phyloP scores from a whole-genome alignment of 2,888 invertebrate genomes.

The Idaea dimidiata region DNA sequence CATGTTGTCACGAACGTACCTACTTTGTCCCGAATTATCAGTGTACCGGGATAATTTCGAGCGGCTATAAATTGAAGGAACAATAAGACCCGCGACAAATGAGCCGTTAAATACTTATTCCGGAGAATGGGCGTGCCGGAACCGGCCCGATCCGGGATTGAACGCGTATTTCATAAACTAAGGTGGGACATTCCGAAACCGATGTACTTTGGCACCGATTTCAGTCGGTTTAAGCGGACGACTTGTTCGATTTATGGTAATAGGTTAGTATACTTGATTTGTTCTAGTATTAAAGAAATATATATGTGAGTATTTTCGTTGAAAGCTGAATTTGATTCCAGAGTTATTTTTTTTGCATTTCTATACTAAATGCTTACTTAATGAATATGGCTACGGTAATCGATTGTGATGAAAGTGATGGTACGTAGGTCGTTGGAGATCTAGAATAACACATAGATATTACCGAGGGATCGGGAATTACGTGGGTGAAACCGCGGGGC shows the following conservation, averaged over 20 bases:
- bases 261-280: not conserved
- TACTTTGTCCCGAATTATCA: slow-evolving; percentile 9
- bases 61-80: slow-evolving; percentile 26
- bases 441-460: too few relatives aligned
- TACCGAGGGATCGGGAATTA: too few relatives aligned
- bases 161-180: not conserved
- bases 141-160: not conserved
- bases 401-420: too few relatives aligned
- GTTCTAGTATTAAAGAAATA: not conserved
- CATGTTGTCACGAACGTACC: not conserved
- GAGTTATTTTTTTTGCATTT: too few relatives aligned
- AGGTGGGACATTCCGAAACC: not conserved
- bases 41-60: slow-evolving; percentile 16
- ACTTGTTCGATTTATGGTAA: not conserved
- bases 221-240: not conserved
- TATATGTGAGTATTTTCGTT: too few relatives aligned
- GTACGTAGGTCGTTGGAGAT: too few relatives aligned
- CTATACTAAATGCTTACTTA: too few relatives aligned
- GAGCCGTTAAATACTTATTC: slow-evolving; percentile 37
- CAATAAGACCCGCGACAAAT: slow-evolving; percentile 42
- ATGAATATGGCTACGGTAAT: too few relatives aligned
- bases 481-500: too few relatives aligned
- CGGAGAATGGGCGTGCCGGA: slow-evolving; percentile 25
- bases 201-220: not conserved
- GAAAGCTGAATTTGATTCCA: too few relatives aligned